Evolutionary conservation across 2,888 invertebrate genomes (phyloP).

Genomic region (Philonicus albiceps): DNA sequence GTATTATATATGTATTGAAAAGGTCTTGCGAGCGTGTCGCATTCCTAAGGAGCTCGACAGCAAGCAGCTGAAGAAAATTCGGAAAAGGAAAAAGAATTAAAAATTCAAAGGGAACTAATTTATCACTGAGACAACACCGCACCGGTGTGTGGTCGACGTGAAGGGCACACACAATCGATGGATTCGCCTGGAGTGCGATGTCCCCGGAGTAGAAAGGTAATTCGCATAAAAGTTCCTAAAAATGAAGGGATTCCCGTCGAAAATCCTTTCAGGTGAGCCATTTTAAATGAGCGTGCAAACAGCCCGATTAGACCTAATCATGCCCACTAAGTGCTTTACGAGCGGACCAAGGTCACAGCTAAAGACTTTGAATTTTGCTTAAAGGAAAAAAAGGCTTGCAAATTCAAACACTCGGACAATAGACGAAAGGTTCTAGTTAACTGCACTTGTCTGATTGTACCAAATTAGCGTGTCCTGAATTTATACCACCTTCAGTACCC

Average conservation of each 20-base stretch:
- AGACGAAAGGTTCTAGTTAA: background rate
- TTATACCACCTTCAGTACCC: slow-evolving; percentile 18
- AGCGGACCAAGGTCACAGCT: background rate
- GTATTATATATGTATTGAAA: background rate
- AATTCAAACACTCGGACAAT: background rate
- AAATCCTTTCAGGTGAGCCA: slow-evolving; percentile 36
- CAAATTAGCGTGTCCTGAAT: slow-evolving; percentile 13
- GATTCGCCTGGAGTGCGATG: background rate
- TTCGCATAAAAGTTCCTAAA: background rate
- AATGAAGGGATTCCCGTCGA: background rate
- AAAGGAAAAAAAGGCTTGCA: background rate
- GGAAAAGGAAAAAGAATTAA: background rate
- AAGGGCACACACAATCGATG: slow-evolving; percentile 19
- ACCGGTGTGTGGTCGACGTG: slow-evolving; percentile 6
- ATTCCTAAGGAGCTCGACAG: background rate
- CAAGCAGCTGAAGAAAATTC: background rate
- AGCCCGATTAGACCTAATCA: background rate
- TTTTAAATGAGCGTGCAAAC: background rate
- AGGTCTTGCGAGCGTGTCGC: background rate
- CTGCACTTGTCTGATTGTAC: slow-evolving; percentile 29
- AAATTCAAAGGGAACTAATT: slow-evolving; percentile 26
- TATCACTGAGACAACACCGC: slow-evolving; percentile 28
- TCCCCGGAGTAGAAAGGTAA: background rate
- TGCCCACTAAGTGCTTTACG: slow-evolving; percentile 18
- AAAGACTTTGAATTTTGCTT: background rate